Conservation (phyloP, 1,140 invertebrate genomes). For the Apis laboriosa region DNA sequence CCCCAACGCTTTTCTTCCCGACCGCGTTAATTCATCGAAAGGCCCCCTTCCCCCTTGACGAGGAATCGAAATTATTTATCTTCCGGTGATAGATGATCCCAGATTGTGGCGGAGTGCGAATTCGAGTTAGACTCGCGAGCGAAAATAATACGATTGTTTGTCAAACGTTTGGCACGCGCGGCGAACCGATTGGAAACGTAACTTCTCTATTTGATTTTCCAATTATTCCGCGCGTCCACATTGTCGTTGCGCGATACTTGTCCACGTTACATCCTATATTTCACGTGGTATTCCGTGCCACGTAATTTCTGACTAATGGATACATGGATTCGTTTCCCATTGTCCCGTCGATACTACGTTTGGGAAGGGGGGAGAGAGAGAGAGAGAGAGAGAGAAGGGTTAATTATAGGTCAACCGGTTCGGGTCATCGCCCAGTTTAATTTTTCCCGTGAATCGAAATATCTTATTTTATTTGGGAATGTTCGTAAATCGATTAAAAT, state of each 20-base stretch:
- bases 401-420: too few species aligned
- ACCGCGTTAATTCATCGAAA: conserved; percentile 22
- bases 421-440: too few species aligned
- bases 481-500: too few species aligned
- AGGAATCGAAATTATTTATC: background rate
- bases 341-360: too few species aligned
- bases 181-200: conserved; percentile 7
- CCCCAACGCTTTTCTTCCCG: background rate
- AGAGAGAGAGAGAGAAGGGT: too few species aligned
- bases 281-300: conserved; percentile 13
- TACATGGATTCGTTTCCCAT: background rate
- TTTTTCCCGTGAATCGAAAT: too few species aligned
- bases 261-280: conserved; percentile 21
- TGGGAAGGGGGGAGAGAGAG: too few species aligned
- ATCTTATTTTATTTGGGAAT: too few species aligned
- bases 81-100: too few species aligned
- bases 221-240: conserved; percentile 26
- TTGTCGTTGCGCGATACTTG: background rate
- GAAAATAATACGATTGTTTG: conserved; percentile 32
- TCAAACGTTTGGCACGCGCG: conserved; percentile 16
- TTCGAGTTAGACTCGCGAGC: background rate
- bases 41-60: too few species aligned
- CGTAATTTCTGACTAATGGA: conserved; percentile 10
- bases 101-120: background rate
- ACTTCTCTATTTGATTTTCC: conserved; percentile 37